phyloP scores from a whole-genome alignment of 2,888 invertebrate genomes.

The Apodemia mormo region DNA sequence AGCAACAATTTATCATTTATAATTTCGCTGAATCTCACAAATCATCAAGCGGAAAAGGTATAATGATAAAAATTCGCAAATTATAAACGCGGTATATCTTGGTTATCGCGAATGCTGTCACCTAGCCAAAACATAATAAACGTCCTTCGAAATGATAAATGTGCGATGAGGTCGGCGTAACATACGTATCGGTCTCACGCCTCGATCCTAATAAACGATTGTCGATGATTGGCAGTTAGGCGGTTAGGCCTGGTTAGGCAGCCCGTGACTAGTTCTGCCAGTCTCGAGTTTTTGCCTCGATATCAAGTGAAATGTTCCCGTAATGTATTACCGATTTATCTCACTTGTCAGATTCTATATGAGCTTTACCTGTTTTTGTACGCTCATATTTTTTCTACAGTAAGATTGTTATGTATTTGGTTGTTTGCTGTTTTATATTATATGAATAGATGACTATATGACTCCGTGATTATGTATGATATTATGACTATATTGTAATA shows the following conservation, averaged over 20 bases:
- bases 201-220: conserved; percentile 72
- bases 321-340: conserved; percentile 40
- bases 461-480: too few species aligned
- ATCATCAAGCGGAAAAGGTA: conserved; percentile 32
- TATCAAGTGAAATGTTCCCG: conserved; percentile 19
- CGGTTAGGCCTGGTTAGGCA: conserved; percentile 21
- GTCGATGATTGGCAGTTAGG: conserved; percentile 68
- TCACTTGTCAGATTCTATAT: conserved; percentile 33
- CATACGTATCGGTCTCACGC: conserved; percentile 50
- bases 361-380: neutral
- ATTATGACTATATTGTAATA: too few species aligned
- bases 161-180: conserved; percentile 56
- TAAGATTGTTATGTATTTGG: neutral
- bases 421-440: neutral
- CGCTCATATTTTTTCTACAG: neutral
- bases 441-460: too few species aligned
- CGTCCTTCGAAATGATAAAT: conserved; percentile 74
- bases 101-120: conserved; percentile 65
- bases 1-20: conserved; percentile 34
- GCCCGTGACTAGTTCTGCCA: too few species aligned
- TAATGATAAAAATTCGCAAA: conserved; percentile 37
- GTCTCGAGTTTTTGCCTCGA: too few species aligned
- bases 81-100: conserved; percentile 39
- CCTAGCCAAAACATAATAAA: conserved; percentile 71
- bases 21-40: conserved; percentile 35